Base-by-base conservation (phyloP, 2,797 vertebrate genomes). In the Arrhamphus sclerolepis region DNA sequence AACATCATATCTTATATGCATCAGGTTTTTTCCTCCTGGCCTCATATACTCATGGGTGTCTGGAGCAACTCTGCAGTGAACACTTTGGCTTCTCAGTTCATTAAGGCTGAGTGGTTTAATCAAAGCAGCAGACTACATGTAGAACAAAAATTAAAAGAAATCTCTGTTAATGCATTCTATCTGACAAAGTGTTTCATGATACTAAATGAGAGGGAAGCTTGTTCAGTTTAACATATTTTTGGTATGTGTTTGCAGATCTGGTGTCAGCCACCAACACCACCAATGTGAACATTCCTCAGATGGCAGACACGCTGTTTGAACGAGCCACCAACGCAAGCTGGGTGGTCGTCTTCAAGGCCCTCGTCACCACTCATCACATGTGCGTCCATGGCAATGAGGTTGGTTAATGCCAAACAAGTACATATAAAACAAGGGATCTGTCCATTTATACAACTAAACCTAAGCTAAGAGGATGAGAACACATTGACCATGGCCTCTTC, bases 301-400 rank as follows among this genome's bases (percentile, higher is more conserved):
- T 99, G 97, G 98, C 98, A 0, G 98, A 99, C 87, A 99, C 98
- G 0, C 94, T 99, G 84, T 99, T 99, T 78, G 98, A 99, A 84
- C 87, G 98, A 79, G 92, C 98, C 65, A 97, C 95, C 14, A 99
- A 98, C 8, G 98, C 96, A 83, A 99, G 98, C 94, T 99, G 98
- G 98, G 95, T 99, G 87, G 98, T 99, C 0, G 98, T 98, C 62
- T 99, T 99, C 90, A 99, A 99, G 94, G 98, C 98, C 39, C 94
- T 99, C 57, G 94, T 95, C 88, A 96, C 98, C 64, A 96, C 94
- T 34, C 97, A 99, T 90, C 97, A 99, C 91, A 94, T 99, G 84
- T 98, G 97, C 93, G 95, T 98, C 85, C 94, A 99, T 39, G 97
- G 97, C 79, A 99, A 99, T 41, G 98, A 99, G 96, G 98, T 98